These are phyloP conservation scores for Dasypolia templi DNA, from an alignment of 2,888 invertebrate genomes.

Conservation along the genomic window DNA sequence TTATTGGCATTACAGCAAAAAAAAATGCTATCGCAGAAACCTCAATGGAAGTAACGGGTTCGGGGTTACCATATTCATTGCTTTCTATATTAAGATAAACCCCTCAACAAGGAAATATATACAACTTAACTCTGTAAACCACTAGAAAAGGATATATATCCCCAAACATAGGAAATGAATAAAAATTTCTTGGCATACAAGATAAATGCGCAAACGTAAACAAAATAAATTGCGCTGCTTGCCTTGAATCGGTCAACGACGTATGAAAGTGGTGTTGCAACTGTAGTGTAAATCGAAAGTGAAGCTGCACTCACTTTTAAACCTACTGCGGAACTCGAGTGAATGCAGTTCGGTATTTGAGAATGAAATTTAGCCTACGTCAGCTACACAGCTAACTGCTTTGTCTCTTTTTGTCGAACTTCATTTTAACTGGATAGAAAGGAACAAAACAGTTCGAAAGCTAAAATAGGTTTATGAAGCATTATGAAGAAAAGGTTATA, in stretches of 20 bases:
- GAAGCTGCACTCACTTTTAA: conserved; percentile 39
- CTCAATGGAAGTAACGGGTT: background rate
- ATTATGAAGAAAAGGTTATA: too few relatives aligned
- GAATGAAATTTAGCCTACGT: background rate
- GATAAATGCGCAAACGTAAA: conserved; percentile 28
- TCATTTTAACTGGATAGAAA: too few relatives aligned
- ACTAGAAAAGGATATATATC: background rate
- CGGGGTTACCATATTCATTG: background rate
- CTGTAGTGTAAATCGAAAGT: conserved; percentile 41
- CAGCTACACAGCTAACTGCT: too few relatives aligned
- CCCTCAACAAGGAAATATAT: background rate
- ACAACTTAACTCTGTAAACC: background rate
- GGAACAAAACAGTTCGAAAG: too few relatives aligned
- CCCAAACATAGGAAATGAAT: conserved; percentile 17
- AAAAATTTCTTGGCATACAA: conserved; percentile 24
- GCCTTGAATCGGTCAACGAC: conserved; percentile 51
- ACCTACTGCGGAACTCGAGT: conserved; percentile 20
- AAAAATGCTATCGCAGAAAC: background rate
- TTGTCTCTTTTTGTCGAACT: too few relatives aligned
- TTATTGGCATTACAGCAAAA: background rate
- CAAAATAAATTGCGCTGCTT: conserved; percentile 42
- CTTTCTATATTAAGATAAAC: background rate
- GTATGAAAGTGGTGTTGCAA: conserved; percentile 50
- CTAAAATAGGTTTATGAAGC: too few relatives aligned
- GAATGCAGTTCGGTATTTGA: conserved; percentile 24